phyloP scores from a whole-genome alignment of 2,113 vertebrate genomes.

The Chloebia gouldiae region DNA sequence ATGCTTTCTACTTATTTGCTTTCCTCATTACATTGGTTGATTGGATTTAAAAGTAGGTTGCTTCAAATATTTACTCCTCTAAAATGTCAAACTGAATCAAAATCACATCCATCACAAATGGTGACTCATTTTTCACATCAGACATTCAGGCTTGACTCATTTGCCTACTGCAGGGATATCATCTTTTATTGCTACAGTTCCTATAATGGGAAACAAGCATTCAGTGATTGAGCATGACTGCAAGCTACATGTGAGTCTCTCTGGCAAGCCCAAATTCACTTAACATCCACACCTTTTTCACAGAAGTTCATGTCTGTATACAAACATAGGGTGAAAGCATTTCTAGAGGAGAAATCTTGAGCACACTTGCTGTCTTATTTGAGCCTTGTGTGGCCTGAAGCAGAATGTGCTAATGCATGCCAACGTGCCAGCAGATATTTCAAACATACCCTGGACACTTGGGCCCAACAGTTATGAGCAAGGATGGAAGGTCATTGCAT shows the following conservation, averaged over 20 bases:
- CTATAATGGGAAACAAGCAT: neutral
- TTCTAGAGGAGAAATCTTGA: neutral
- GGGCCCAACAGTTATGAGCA: neutral
- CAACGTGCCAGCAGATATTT: neutral
- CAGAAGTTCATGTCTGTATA: neutral
- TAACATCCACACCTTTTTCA: neutral
- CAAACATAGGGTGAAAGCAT: neutral
- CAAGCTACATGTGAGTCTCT: neutral
- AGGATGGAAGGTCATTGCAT: slow-evolving; percentile 19
- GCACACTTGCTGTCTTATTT: neutral
- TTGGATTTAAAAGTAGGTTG: neutral
- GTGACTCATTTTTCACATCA: slow-evolving; percentile 20
- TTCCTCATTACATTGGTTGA: neutral
- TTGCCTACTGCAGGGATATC: neutral
- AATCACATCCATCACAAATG: neutral
- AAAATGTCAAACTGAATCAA: slow-evolving; percentile 13
- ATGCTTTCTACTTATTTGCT: neutral
- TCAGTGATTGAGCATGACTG: neutral
- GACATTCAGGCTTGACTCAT: slow-evolving; percentile 7
- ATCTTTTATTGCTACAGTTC: neutral
- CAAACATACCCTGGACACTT: neutral
- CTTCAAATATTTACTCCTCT: slow-evolving; percentile 4
- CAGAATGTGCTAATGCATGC: neutral
- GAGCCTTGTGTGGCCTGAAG: neutral
- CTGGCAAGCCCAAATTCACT: neutral